A percentile compares a stretch with the other conserved stretches of the same genome.
These are phyloP conservation scores for Hypanus sabinus DNA, from an alignment of 2,113 vertebrate genomes.

Conservation along the genomic window DNA sequence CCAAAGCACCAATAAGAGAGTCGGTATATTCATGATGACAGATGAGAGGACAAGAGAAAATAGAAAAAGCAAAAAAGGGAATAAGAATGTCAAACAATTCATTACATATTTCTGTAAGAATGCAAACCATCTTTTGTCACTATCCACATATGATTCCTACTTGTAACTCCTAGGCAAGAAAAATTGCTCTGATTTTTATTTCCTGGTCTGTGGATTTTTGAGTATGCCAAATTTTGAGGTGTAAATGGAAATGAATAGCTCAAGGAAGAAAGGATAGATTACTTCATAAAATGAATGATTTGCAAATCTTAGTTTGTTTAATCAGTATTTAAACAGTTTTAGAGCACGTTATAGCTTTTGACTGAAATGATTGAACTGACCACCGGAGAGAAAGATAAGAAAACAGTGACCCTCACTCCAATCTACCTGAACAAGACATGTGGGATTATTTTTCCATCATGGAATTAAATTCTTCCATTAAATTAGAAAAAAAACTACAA, in stretches of 20 bases:
- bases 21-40: too few species aligned
- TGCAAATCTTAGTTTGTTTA: background rate
- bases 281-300: background rate
- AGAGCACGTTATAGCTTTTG: background rate
- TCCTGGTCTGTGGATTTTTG: too few species aligned
- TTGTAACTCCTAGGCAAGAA: too few species aligned
- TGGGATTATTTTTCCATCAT: background rate
- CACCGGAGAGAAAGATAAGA: background rate
- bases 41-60: too few species aligned
- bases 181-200: too few species aligned
- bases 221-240: background rate
- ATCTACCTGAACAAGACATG: background rate
- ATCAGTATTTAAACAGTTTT: background rate
- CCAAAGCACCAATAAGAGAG: too few species aligned
- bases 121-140: too few species aligned
- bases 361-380: background rate
- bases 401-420: background rate
- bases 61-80: too few species aligned
- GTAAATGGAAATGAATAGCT: background rate
- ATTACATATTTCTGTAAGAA: too few species aligned
- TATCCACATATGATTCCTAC: too few species aligned
- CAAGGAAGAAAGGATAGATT: too few species aligned
- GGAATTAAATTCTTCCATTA: background rate
- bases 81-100: too few species aligned
- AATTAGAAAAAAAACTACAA: background rate